Base-by-base conservation (phyloP, 2,888 invertebrate species). In the Aelia acuminata region DNA sequence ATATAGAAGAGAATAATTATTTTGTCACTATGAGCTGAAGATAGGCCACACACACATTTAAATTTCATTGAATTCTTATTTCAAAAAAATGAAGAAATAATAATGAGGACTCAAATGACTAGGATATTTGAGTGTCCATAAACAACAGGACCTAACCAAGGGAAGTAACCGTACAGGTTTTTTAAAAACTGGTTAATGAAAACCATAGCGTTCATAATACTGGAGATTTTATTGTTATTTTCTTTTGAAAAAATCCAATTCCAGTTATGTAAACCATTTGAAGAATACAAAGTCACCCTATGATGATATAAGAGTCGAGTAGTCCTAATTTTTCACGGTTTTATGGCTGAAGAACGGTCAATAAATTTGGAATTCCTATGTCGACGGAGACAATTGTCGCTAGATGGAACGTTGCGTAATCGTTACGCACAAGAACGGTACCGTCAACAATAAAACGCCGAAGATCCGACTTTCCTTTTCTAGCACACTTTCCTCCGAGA, bases 381-480 rank as follows among this genome's bases (percentile, higher is more conserved):
- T 57, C 35, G 63, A 63, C 31, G 15, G 18, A 18, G 31, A n/a
- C n/a, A 31, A 63, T 31, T 63, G 63, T 70, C 35, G 31, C 18
- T 43, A 13, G n/a, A 80, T 13, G 80, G 7, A 18, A 20, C 15
- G 18, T 80, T 80, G 43, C 80, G 80, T 80, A 43, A 43, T 11
- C 13, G 80, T 80, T 80, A 80, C 80, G 80, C 80, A 80, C n/a
- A 10, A n/a, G n/a, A 47, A 43, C 43, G 80, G 80, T 11, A 39
- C 43, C 43, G 80, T 80, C 80, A 13, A 80, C 80, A 80, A 80
- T 80, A 80, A 80, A 80, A 80, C 80, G 43, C 3, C 43, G 13
- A n/a, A 20, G 80, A 80, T 80, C 43, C 43, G 80, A 39, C 80
- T 80, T 80, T 80, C 80, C 80, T 47, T 80, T 80, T 80, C 43